phyloP scores from a whole-genome alignment of 2,113 vertebrate species.

The Apodemus sylvaticus region DNA sequence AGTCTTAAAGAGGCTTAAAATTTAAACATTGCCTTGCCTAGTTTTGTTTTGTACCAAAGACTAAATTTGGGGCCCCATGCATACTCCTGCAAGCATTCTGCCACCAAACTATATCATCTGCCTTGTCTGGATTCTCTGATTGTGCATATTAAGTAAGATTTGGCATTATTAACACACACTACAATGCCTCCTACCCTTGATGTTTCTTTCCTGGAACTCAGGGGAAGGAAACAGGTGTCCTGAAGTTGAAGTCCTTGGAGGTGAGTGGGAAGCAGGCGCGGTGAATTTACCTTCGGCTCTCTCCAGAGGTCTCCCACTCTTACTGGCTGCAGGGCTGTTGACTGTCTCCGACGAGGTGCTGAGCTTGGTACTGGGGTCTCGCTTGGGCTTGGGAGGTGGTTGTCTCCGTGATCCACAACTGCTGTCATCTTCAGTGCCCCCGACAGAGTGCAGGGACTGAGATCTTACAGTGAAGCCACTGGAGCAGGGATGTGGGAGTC shows the following conservation, averaged over 20 bases:
- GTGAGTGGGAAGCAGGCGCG: not conserved
- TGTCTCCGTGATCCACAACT: constrained; percentile 92
- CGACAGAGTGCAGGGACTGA: constrained; percentile 97
- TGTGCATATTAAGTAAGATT: not conserved
- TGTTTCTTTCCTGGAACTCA: not conserved
- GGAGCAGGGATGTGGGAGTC: constrained; percentile 91
- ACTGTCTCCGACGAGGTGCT: constrained; percentile 96
- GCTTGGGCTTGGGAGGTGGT: constrained; percentile 95
- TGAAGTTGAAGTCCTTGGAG: not conserved
- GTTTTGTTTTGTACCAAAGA: not conserved
- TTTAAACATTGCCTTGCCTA: not conserved
- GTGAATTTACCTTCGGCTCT: constrained; percentile 86
- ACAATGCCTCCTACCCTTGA: not conserved
- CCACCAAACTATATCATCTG: not conserved
- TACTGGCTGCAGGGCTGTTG: constrained; percentile 86
- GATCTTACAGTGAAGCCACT: constrained; percentile 95
- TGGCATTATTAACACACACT: not conserved
- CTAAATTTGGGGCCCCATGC: not conserved
- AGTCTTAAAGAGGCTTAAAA: not conserved
- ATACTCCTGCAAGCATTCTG: not conserved
- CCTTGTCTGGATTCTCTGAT: not conserved
- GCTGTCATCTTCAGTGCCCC: constrained; percentile 92
- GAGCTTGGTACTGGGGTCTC: constrained; percentile 97
- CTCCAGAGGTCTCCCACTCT: constrained; percentile 87
- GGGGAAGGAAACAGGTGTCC: not conserved